phyloP scores from a whole-genome alignment of 2,797 vertebrate species.

The Acanthurus tractus region DNA sequence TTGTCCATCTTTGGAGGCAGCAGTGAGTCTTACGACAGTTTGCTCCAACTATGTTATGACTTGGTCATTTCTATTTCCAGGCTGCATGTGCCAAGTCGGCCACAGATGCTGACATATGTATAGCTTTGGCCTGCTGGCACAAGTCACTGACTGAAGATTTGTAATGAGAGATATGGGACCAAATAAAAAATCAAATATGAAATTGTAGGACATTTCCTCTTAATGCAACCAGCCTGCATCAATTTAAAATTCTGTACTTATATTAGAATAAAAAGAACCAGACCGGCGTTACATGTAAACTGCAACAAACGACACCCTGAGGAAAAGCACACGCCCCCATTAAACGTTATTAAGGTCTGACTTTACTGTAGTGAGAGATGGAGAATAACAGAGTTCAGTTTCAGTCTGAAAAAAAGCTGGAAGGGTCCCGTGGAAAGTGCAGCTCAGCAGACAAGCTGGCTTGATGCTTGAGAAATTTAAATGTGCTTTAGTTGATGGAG shows the following conservation, averaged over 20 bases:
- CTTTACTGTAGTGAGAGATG: slow-evolving; percentile 42
- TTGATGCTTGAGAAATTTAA: slow-evolving; percentile 30
- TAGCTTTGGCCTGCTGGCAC: slow-evolving; percentile 33
- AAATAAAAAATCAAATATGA: slow-evolving; percentile 31
- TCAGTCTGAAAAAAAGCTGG: slow-evolving; percentile 49
- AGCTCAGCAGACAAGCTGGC: slow-evolving; percentile 30
- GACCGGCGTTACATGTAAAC: slow-evolving; percentile 42
- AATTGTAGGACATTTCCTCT: slow-evolving; percentile 4
- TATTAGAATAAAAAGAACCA: slow-evolving; percentile 45
- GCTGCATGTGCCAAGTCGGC: slow-evolving; percentile 61
- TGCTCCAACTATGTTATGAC: slow-evolving; percentile 57
- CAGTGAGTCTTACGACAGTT: slow-evolving; percentile 29
- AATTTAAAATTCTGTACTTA: slow-evolving; percentile 10
- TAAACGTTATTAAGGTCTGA: slow-evolving; percentile 68
- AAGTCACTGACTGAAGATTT: slow-evolving; percentile 32
- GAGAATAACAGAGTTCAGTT: slow-evolving; percentile 48
- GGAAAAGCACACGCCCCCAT: slow-evolving; percentile 65
- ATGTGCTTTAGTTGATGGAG: slow-evolving; percentile 62
- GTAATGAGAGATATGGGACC: slow-evolving; percentile 22
- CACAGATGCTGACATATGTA: slow-evolving; percentile 61
- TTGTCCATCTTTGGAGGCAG: slow-evolving; percentile 39
- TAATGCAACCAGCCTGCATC: not conserved
- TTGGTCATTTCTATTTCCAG: slow-evolving; percentile 65
- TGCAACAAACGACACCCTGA: slow-evolving; percentile 52
- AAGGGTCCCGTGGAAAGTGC: slow-evolving; percentile 37